These are phyloP conservation scores for Emydura subglobosa DNA, from an alignment of 2,113 vertebrate genomes.

Conservation along the genomic window DNA sequence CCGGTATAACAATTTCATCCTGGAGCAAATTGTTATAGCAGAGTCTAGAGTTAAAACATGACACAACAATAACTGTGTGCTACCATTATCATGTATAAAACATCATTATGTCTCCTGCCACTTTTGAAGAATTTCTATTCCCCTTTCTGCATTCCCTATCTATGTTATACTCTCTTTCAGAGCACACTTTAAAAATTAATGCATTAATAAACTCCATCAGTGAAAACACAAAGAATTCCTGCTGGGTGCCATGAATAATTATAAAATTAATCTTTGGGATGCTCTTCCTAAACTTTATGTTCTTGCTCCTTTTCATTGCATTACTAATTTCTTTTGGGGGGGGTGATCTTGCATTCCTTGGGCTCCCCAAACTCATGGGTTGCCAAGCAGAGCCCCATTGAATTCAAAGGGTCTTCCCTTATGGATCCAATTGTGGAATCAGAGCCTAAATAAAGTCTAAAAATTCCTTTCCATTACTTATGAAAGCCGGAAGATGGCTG, in stretches of 20 bases:
- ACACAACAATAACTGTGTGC: background rate
- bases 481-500: background rate
- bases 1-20: background rate
- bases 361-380: background rate
- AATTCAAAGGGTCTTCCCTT: conserved; percentile 50
- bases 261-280: conserved; percentile 74
- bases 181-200: conserved; percentile 70
- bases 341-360: conserved; percentile 10
- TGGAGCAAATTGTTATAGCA: background rate
- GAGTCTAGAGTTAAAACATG: background rate
- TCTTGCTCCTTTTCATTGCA: conserved; percentile 65
- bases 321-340: conserved; percentile 51
- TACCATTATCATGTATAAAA: conserved; percentile 5
- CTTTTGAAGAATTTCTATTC: conserved; percentile 21
- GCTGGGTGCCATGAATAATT: conserved; percentile 68
- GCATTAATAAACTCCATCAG: conserved; percentile 72
- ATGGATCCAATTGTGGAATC: conserved; percentile 20
- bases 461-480: background rate
- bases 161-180: conserved; percentile 33
- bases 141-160: conserved; percentile 34
- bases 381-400: conserved; percentile 50
- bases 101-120: conserved; percentile 24
- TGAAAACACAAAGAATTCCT: conserved; percentile 67
- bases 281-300: conserved; percentile 60
- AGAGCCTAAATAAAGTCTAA: conserved; percentile 12